Evolutionary conservation across 2,888 invertebrate genomes (phyloP).

Genomic region (Nemapogon koenigi): DNA sequence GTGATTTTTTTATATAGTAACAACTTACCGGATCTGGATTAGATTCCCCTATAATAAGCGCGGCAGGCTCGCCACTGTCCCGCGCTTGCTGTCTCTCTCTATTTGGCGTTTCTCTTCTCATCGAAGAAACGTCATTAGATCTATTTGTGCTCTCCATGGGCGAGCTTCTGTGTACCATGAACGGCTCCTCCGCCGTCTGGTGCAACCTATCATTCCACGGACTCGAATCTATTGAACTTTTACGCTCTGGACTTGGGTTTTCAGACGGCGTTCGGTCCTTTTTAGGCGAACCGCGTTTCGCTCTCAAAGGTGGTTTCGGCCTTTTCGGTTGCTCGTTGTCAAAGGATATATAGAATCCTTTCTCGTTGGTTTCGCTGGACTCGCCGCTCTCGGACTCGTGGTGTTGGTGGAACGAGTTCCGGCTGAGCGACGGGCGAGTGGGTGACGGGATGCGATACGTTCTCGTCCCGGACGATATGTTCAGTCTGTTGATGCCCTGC

Average conservation of each 20-base stretch:
- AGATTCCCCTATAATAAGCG: conserved; percentile 47
- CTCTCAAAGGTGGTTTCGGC: conserved; percentile 85
- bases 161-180: conserved; percentile 2
- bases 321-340: conserved; percentile 88
- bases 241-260: conserved; percentile 34
- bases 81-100: conserved; percentile 25
- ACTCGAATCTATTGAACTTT: conserved; percentile 3
- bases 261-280: conserved; percentile 64
- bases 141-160: conserved; percentile 13
- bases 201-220: conserved; percentile 29
- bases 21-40: conserved; percentile 46
- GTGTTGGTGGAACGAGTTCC: conserved; percentile 73
- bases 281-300: conserved; percentile 77
- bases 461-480: conserved; percentile 86
- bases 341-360: conserved; percentile 94
- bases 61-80: conserved; percentile 36
- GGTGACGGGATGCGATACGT: conserved; percentile 92
- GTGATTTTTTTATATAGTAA: no score
- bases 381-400: conserved; percentile 44
- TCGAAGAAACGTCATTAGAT: conserved; percentile 26
- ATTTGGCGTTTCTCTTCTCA: conserved; percentile 28
- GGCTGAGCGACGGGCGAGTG: conserved; percentile 74
- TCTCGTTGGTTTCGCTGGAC: conserved; percentile 66
- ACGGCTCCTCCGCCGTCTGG: conserved; percentile 13
- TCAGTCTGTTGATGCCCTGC: conserved; percentile 75